Base-by-base conservation (phyloP, 2,888 invertebrate genomes). In the Zeuzera pyrina region DNA sequence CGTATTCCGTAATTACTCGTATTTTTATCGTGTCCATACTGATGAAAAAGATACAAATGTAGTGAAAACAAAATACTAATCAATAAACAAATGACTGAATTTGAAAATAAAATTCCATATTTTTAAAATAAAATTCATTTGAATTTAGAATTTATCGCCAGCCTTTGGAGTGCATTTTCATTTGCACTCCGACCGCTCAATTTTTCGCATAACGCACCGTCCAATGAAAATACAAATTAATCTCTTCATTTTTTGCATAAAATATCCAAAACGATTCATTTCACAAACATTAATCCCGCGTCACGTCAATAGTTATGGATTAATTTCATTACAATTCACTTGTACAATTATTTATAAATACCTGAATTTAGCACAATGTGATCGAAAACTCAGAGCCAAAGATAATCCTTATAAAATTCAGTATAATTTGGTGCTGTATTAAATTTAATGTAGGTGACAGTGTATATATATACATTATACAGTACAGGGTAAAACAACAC, bases 181-280 rank as follows among this genome's bases (percentile, higher is more conserved):
- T 79, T 83, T 71, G 67, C 61, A 61, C 58, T 57, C 64, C 46
- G 69, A 54, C 45, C 66, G 63, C 63, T 59, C 83, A 83, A 83
- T 83, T 83, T 83, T 73, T 83, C 83, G 79, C 81, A 77, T 64
- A 77, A 70, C 74, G 79, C 74, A 73, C 73, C 65, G 55, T 59
- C 70, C 77, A 69, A 79, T 78, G 78, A 70, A 79, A 78, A 77
- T 59, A 70, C 67, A 79, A 81, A 79, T 83, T 83, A 83, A 83
- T 83, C 81, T 79, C 61, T 77, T 81, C 77, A 83, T 81, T 81
- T 81, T 79, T 83, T 74, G 70, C 67, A 69, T 71, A 64, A 71
- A 72, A 76, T 77, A 74, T 74, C 77, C 65, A 67, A 63, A 57
- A 60, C 60, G 59, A 61, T 63, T 69, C 72, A 65, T 68, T 73